These are phyloP conservation scores for Myzus persicae DNA, from an alignment of 1,140 invertebrate genomes.

Conservation along the genomic window DNA sequence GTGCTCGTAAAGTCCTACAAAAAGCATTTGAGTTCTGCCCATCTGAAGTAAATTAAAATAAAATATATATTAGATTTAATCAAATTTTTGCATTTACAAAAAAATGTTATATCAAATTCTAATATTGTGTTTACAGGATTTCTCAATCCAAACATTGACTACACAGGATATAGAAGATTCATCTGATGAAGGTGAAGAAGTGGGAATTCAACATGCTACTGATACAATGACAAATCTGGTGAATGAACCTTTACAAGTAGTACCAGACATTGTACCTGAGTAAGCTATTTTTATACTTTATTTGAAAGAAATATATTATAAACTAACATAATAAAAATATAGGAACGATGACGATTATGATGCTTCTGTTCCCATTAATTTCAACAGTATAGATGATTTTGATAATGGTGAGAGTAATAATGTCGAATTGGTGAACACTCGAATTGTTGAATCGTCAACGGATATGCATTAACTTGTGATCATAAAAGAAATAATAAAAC, in stretches of 20 bases:
- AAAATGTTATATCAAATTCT: not conserved
- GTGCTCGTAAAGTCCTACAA: slow-evolving; percentile 88
- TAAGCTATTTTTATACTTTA: slow-evolving; percentile 21
- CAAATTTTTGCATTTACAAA: not conserved
- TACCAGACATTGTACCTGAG: slow-evolving; percentile 44
- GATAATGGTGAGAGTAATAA: slow-evolving; percentile 25
- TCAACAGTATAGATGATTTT: slow-evolving; percentile 13
- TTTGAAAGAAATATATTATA: not conserved
- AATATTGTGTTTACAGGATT: slow-evolving; percentile 24
- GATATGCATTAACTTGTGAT: slow-evolving; percentile 32
- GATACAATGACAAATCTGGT: slow-evolving; percentile 18
- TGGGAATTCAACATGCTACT: not conserved
- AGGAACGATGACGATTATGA: slow-evolving; percentile 51
- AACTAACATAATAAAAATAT: not conserved
- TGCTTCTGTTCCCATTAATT: not conserved
- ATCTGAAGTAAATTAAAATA: slow-evolving; percentile 71
- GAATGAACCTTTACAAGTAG: slow-evolving; percentile 50
- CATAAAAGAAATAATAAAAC: not conserved
- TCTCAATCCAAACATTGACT: slow-evolving; percentile 4
- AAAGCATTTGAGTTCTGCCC: slow-evolving; percentile 83
- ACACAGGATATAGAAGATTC: slow-evolving; percentile 46
- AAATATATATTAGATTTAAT: too few species aligned
- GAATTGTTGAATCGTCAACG: slow-evolving; percentile 38
- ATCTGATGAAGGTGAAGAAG: slow-evolving; percentile 45
- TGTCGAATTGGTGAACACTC: not conserved